Conservation (phyloP, 2,888 invertebrate genomes). For the Ormyrus nitidulus region DNA sequence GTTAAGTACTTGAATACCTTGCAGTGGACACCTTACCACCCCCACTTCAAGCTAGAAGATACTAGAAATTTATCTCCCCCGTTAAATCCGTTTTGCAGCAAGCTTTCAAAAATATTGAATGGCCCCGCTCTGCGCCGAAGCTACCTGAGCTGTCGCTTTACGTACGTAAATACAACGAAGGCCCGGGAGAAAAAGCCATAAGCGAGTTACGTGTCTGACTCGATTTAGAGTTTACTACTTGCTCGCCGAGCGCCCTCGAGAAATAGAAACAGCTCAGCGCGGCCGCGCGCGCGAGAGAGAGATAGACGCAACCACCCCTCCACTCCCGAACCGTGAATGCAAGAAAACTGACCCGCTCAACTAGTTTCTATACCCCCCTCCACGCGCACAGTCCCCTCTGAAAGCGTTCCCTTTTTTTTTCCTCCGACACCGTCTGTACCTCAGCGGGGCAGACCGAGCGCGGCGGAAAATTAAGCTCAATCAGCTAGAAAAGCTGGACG, state of each 20-base stretch:
- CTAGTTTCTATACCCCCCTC: background rate
- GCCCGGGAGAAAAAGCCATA: constrained; percentile 35
- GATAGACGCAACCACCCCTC: background rate
- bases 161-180: background rate
- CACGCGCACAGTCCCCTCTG: background rate
- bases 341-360: constrained; percentile 39
- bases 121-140: background rate
- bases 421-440: background rate
- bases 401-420: background rate
- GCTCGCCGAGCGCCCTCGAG: background rate
- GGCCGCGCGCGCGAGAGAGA: background rate
- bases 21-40: too few species aligned
- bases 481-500: constrained; percentile 46
- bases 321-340: background rate
- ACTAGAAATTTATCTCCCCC: too few species aligned
- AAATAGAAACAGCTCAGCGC: too few species aligned
- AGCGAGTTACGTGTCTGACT: constrained; percentile 48
- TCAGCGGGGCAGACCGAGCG: background rate
- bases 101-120: constrained; percentile 18
- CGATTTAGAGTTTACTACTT: constrained; percentile 47
- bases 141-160: background rate
- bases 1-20: too few species aligned
- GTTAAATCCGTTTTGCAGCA: too few species aligned
- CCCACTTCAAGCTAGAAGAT: too few species aligned
- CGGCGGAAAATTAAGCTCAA: constrained; percentile 52